These are phyloP conservation scores for Tyrannus savana DNA, from an alignment of 2,113 vertebrate genomes.

Conservation along the genomic window DNA sequence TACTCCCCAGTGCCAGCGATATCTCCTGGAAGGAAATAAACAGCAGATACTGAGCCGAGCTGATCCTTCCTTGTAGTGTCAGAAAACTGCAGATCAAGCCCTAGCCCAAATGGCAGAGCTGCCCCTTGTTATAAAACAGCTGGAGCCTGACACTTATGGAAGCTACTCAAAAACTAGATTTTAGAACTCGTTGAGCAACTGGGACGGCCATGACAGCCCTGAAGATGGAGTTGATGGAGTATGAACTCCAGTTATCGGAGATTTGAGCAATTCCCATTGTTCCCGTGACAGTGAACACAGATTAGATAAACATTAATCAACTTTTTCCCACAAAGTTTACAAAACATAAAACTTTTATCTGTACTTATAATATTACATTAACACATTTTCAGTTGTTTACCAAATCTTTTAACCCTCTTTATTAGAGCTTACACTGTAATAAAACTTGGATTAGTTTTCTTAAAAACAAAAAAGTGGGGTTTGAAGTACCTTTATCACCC, in stretches of 20 bases:
- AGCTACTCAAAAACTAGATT: neutral
- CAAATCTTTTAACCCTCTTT: neutral
- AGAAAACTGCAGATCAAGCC: neutral
- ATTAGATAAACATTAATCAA: neutral
- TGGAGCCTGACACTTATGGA: neutral
- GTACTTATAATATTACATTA: neutral
- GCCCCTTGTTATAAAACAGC: neutral
- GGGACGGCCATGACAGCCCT: neutral
- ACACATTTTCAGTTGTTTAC: neutral
- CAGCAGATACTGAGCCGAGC: neutral
- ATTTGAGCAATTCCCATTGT: neutral
- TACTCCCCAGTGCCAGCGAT: neutral
- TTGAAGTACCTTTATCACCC: neutral
- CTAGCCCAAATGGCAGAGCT: neutral
- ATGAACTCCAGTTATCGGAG: neutral
- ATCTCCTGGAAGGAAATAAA: neutral
- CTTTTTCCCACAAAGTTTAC: neutral
- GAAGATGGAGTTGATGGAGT: neutral
- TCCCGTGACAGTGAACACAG: neutral
- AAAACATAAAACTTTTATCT: neutral
- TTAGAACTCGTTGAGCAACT: neutral
- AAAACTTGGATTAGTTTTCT: neutral
- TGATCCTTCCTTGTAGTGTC: neutral
- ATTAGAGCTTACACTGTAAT: neutral
- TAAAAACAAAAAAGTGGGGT: neutral